Evolutionary conservation across 2,888 invertebrate genomes (phyloP).

Genomic region (Dusona sp.): DNA sequence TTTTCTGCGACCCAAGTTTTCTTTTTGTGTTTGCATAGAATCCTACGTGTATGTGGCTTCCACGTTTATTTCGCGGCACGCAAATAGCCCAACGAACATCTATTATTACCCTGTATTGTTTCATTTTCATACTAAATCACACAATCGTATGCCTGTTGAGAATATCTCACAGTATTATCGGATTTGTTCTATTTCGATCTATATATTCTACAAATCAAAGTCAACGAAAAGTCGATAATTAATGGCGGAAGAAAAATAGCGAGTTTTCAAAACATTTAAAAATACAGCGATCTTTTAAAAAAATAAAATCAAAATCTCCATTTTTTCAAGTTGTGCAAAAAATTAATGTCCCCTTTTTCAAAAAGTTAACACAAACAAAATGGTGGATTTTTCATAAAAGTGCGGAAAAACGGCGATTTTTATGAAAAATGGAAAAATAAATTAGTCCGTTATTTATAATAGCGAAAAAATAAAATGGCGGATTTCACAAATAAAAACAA

Average conservation of each 20-base stretch:
- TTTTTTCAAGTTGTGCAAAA: too few relatives aligned
- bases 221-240: not conserved
- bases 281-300: not conserved
- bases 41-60: not conserved
- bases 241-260: not conserved
- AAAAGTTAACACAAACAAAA: too few relatives aligned
- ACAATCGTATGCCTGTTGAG: constrained; percentile 40
- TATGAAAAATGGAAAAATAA: not conserved
- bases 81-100: constrained; percentile 52
- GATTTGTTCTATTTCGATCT: not conserved
- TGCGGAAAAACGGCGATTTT: too few relatives aligned
- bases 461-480: not conserved
- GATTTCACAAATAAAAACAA: not conserved
- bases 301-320: not conserved
- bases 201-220: not conserved
- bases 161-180: not conserved
- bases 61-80: constrained; percentile 41
- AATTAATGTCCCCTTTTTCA: too few relatives aligned
- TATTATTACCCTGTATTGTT: constrained; percentile 71
- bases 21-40: not conserved
- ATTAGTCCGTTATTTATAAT: too few relatives aligned
- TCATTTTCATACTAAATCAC: constrained; percentile 53
- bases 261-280: too few relatives aligned
- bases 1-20: not conserved
- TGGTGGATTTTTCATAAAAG: too few relatives aligned